phyloP scores from a whole-genome alignment of 2,888 invertebrate genomes.

The Bimastos eiseni region DNA sequence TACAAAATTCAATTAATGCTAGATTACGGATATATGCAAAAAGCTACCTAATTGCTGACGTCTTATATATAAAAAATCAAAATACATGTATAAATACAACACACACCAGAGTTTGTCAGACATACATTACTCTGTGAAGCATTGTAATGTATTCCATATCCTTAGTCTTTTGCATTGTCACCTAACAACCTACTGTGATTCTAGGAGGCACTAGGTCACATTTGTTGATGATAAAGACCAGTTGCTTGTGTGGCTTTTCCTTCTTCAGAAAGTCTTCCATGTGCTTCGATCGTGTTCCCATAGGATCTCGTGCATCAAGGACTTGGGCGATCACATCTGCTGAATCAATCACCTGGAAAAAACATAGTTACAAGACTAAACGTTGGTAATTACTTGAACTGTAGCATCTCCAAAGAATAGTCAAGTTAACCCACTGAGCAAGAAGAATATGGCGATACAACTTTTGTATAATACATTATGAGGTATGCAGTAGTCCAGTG shows the following conservation, averaged over 20 bases:
- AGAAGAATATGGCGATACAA: no score
- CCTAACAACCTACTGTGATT: conserved; percentile 74
- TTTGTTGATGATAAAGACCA: conserved; percentile 96
- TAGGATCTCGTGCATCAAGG: conserved; percentile 93
- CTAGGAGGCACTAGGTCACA: conserved; percentile 86
- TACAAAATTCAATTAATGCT: no score
- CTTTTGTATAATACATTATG: no score
- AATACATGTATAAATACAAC: not conserved
- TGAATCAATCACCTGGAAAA: conserved; percentile 77
- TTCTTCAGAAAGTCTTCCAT: conserved; percentile 88
- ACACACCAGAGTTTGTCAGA: not conserved
- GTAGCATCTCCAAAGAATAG: not conserved
- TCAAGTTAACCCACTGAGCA: no score
- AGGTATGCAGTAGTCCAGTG: no score
- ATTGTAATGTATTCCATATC: not conserved
- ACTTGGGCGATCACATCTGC: conserved; percentile 95
- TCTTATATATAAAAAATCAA: not conserved
- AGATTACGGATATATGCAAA: no score
- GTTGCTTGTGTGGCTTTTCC: conserved; percentile 94
- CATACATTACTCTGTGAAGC: not conserved
- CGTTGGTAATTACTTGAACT: not conserved
- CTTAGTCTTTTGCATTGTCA: not conserved
- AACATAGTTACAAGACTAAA: not conserved
- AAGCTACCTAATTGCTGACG: not conserved
- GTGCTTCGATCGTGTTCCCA: conserved; percentile 90